Evolutionary conservation across 2,888 invertebrate species (phyloP), one percentile per base, ranked within the genome.

Genomic region (Epistrophella euchroma): DNA sequence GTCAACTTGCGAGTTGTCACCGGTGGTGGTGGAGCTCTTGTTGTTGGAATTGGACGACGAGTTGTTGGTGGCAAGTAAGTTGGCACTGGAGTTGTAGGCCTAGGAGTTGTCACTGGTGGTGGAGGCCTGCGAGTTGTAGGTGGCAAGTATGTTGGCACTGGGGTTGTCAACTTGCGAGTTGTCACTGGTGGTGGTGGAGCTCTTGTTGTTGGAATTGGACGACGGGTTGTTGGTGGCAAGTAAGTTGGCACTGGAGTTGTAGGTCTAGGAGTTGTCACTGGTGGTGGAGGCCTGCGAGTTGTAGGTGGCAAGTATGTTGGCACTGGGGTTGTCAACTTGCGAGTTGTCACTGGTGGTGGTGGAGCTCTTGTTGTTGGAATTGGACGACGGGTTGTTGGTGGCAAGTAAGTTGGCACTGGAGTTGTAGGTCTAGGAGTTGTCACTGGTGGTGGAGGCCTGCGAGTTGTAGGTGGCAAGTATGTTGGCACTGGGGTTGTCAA

Each of bases 391-490:
- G 56, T 56, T 37, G 62, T 47, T 11, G 66, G 22, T 75, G 47
- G 47, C 45, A 64, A 28, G 70, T 75, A 32, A 64, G 75, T 70
- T 10, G 58, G 35, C 13, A 17, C 40, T n/a, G 66, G 60, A n/a
- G 88, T 77, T 58, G 37, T 37, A 3, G 50, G 64, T 55, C 88
- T 87, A 5, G 82, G 75, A 64, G 89, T 86, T 7, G 88, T 79
- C 62, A 83, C 82, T 13, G 89, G 89, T 17, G 76, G 88, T 37
- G 71, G 88, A 11, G 78, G 35, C 0, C 1, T 2, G 11, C 35
- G 40, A 0, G 40, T 40, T 4, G 40, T 15, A 15, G 40, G 40
- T 15, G 40, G 40, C 4, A 32, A 32, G 32, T 32, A 32, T 6
- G 32, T 32, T 2, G 32, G 32, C 5, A 9, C 7, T 32, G 32